These are phyloP conservation scores for Parauchenoglanis ngamensis DNA, from an alignment of 2,797 vertebrate species.

Conservation along the genomic window DNA sequence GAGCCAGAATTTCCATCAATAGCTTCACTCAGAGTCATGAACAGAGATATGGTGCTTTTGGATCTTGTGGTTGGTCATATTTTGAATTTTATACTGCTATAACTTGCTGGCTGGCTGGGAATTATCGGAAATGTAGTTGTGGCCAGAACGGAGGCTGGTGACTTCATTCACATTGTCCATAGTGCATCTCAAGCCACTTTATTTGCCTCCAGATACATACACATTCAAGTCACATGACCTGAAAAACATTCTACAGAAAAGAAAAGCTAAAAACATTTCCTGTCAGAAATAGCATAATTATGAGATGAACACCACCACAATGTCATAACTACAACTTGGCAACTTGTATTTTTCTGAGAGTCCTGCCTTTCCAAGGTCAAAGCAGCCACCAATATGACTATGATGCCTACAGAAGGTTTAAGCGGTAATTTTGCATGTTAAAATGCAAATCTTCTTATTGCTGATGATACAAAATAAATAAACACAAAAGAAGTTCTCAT, in stretches of 20 bases:
- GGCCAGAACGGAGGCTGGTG: background rate
- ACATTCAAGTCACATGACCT: background rate
- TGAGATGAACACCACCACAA: background rate
- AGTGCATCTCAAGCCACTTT: background rate
- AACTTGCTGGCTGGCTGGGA: background rate
- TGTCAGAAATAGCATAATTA: background rate
- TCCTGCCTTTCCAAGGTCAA: background rate
- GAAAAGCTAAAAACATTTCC: background rate
- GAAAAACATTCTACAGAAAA: background rate
- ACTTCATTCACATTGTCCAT: background rate
- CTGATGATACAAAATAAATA: background rate
- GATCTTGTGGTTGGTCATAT: background rate
- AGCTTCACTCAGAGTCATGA: background rate
- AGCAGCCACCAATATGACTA: background rate
- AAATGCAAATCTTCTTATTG: background rate
- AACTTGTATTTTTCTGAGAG: background rate
- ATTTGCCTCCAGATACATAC: background rate
- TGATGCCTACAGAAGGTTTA: background rate
- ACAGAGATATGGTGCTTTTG: background rate
- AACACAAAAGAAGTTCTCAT: background rate
- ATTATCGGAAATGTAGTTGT: background rate
- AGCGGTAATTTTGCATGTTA: background rate
- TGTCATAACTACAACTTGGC: background rate
- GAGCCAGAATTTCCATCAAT: background rate
- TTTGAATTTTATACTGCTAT: background rate